Evolutionary conservation across 2,797 vertebrate genomes (phyloP).

Genomic region (Rhinogobio ventralis): DNA sequence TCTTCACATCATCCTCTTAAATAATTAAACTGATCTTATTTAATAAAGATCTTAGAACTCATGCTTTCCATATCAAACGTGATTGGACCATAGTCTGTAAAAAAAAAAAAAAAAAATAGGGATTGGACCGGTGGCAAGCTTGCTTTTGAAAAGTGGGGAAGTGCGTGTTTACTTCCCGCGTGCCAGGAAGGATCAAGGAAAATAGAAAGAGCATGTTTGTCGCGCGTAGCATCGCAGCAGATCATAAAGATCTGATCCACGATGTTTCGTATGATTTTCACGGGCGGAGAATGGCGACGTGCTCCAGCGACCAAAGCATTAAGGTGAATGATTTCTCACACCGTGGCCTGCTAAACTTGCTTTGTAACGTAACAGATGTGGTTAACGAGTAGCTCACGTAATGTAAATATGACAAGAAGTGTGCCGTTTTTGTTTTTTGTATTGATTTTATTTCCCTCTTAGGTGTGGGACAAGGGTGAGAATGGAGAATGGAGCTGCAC

Average conservation of each 20-base stretch:
- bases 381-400: no score
- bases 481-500: conserved; percentile 97
- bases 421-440: neutral
- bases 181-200: neutral
- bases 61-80: neutral
- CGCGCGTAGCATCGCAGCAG: conserved; percentile 91
- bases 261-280: conserved; percentile 99
- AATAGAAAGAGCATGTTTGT: conserved; percentile 86
- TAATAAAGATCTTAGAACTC: neutral
- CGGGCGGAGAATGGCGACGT: conserved; percentile 96
- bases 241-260: conserved; percentile 97
- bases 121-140: neutral
- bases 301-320: conserved; percentile 97
- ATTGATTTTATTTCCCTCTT: neutral
- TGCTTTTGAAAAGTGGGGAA: neutral
- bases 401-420: neutral
- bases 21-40: neutral
- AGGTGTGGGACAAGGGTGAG: conserved; percentile 99
- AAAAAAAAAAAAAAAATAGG: no score
- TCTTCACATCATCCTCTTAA: neutral
- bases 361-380: neutral
- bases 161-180: conserved; percentile 22
- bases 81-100: neutral
- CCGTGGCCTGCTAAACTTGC: neutral
- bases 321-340: conserved; percentile 79